Conservation (phyloP, 1,140 invertebrate species). For the Pseudomyrmex pallidus region DNA sequence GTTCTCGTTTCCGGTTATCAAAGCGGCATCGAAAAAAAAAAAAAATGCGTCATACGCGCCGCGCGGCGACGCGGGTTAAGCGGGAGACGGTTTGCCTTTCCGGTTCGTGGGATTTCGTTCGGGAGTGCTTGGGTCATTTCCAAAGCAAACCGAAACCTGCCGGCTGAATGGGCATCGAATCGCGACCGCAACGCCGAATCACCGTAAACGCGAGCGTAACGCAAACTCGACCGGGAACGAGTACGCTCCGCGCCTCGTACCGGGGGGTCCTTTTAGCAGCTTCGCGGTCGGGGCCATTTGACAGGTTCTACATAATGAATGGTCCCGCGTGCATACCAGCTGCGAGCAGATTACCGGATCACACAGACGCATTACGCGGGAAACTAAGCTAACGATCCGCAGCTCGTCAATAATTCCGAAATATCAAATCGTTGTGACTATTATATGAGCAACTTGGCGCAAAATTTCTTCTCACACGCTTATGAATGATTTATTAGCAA, state of each 20-base stretch:
- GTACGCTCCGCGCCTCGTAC: slow-evolving; percentile 51
- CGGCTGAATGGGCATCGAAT: slow-evolving; percentile 81
- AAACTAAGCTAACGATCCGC: slow-evolving; percentile 42
- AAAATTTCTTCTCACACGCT: not conserved
- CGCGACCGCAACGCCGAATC: slow-evolving; percentile 77
- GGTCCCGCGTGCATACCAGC: slow-evolving; percentile 57
- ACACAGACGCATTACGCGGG: slow-evolving; percentile 9
- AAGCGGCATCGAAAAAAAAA: slow-evolving; percentile 16
- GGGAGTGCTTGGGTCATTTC: slow-evolving; percentile 80
- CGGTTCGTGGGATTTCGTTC: slow-evolving; percentile 75
- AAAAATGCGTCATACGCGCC: not conserved
- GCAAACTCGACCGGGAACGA: slow-evolving; percentile 75
- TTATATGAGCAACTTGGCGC: too few species aligned
- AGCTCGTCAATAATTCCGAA: not conserved
- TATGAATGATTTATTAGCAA: slow-evolving; percentile 1
- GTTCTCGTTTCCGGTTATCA: slow-evolving; percentile 53
- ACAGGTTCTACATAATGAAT: slow-evolving; percentile 78
- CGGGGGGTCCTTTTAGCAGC: slow-evolving; percentile 76
- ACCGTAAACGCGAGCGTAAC: slow-evolving; percentile 76
- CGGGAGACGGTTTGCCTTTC: slow-evolving; percentile 77
- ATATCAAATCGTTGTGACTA: not conserved
- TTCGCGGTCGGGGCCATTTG: slow-evolving; percentile 77
- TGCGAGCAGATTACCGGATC: slow-evolving; percentile 59
- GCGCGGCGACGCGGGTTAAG: slow-evolving; percentile 6
- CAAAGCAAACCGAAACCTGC: slow-evolving; percentile 81